Evolutionary conservation across 2,797 vertebrate genomes (phyloP).

Genomic region (Alfaro cultratus): DNA sequence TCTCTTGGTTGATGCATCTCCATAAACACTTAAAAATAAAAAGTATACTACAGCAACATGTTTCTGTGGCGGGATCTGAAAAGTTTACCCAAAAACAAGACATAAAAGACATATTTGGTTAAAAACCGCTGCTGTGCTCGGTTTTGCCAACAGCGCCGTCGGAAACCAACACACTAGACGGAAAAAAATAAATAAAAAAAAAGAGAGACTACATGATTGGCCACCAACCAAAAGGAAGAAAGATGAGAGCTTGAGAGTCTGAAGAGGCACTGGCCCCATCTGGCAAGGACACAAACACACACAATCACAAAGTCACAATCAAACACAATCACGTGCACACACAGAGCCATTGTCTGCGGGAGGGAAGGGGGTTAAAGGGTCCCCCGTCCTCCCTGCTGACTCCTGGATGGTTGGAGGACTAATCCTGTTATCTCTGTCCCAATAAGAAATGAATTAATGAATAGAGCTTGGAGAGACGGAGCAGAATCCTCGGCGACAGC

Average conservation of each 20-base stretch:
- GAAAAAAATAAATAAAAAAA: neutral
- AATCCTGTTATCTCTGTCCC: slow-evolving; percentile 80
- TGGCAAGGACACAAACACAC: slow-evolving; percentile 61
- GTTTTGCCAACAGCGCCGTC: slow-evolving; percentile 25
- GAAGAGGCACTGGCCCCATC: slow-evolving; percentile 61
- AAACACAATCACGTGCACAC: slow-evolving; percentile 36
- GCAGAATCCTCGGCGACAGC: slow-evolving; percentile 40
- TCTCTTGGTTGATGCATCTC: neutral
- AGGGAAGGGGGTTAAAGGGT: slow-evolving; percentile 57
- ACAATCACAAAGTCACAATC: slow-evolving; percentile 47
- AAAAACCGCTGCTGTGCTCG: slow-evolving; percentile 16
- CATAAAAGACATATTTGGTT: slow-evolving; percentile 10
- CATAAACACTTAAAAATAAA: neutral
- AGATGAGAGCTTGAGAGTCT: slow-evolving; percentile 44
- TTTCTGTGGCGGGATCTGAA: neutral
- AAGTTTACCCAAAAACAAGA: neutral
- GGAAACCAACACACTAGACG: slow-evolving; percentile 30
- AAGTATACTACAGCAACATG: neutral
- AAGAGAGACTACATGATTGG: slow-evolving; percentile 42
- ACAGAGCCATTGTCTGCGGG: slow-evolving; percentile 61
- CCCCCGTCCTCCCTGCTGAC: slow-evolving; percentile 58
- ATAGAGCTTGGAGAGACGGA: slow-evolving; percentile 48
- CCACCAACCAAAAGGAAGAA: slow-evolving; percentile 49
- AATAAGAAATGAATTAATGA: slow-evolving; percentile 81
- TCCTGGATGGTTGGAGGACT: slow-evolving; percentile 69